These are phyloP conservation scores for Zelleria hepariella DNA, from an alignment of 2,888 invertebrate genomes.

Conservation along the genomic window DNA sequence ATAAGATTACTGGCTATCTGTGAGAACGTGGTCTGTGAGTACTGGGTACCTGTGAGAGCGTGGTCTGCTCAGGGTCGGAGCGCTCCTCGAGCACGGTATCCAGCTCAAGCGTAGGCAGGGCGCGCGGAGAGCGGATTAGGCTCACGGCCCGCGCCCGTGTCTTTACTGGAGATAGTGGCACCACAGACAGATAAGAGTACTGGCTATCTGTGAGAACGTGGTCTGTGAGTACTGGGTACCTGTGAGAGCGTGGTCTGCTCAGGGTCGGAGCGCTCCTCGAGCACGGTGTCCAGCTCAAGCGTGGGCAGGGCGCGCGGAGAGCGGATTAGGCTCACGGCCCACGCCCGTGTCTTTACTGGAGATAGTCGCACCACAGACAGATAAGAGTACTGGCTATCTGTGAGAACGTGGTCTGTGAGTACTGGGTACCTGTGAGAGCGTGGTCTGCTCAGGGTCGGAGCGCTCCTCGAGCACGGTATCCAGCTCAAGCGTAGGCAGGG, in stretches of 20 bases:
- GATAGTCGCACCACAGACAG: conserved; percentile 82
- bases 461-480: conserved; percentile 83
- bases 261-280: conserved; percentile 79
- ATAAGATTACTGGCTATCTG: conserved; percentile 48
- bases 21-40: no score
- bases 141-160: conserved; percentile 47
- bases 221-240: no score
- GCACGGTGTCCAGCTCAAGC: conserved; percentile 83
- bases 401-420: not conserved
- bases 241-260: conserved; percentile 54
- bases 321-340: conserved; percentile 58
- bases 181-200: conserved; percentile 73
- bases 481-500: conserved; percentile 83
- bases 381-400: conserved; percentile 62
- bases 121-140: conserved; percentile 77
- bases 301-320: conserved; percentile 83
- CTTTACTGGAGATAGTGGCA: conserved; percentile 72
- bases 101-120: conserved; percentile 82
- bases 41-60: conserved; percentile 53
- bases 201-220: no score
- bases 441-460: conserved; percentile 75
- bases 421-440: conserved; percentile 16
- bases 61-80: conserved; percentile 82
- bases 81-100: conserved; percentile 89
- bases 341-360: conserved; percentile 43